phyloP scores from a whole-genome alignment of 2,113 vertebrate genomes.

The Prunella fulvescens region DNA sequence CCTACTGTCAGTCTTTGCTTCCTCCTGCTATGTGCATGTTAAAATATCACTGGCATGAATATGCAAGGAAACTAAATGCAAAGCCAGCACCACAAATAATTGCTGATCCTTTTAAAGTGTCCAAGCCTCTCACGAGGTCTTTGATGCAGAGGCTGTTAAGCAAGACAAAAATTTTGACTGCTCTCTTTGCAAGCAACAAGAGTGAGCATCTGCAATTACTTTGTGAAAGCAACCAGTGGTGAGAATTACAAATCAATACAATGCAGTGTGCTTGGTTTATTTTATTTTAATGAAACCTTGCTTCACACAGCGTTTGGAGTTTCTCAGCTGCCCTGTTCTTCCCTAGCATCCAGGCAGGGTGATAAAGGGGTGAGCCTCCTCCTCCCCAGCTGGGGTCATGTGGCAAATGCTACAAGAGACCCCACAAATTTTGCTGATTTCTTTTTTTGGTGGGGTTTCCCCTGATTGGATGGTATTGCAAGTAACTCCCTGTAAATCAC shows the following conservation, averaged over 20 bases:
- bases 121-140: slow-evolving; percentile 13
- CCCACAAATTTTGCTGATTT: not conserved
- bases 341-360: not conserved
- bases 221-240: slow-evolving; percentile 1
- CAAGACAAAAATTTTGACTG: slow-evolving; percentile 1
- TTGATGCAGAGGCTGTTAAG: slow-evolving; percentile 32
- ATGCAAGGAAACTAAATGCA: slow-evolving; percentile 33
- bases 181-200: not conserved
- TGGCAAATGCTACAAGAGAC: not conserved
- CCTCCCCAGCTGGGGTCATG: not conserved
- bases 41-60: slow-evolving; percentile 45
- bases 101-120: slow-evolving; percentile 42
- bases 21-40: not conserved
- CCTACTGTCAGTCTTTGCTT: slow-evolving; percentile 34
- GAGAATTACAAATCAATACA: slow-evolving; percentile 46
- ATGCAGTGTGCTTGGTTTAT: not conserved
- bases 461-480: not conserved
- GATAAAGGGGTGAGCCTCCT: not conserved
- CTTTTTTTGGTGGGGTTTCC: not conserved
- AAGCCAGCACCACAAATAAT: slow-evolving; percentile 38
- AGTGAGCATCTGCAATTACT: slow-evolving; percentile 45
- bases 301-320: not conserved
- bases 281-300: slow-evolving; percentile 15
- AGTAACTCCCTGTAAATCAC: not conserved
- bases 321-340: not conserved